Evolutionary conservation across 2,797 vertebrate species (phyloP), one percentile per base, ranked within the genome.

Genomic region (Balearica regulorum): DNA sequence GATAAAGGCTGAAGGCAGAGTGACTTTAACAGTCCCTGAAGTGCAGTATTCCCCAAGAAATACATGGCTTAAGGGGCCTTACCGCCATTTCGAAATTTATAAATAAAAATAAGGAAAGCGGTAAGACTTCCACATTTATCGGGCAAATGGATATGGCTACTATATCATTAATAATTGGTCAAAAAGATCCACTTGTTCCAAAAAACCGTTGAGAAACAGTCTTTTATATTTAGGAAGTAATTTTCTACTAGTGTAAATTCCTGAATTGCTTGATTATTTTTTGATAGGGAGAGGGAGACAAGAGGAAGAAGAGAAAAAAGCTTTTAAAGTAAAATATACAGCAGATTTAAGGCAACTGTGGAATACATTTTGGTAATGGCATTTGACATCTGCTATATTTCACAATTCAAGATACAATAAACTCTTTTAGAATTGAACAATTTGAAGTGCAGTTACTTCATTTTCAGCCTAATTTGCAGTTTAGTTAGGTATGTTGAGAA

Each of bases 21-120:
- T 94, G 94, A 89, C 84, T 96, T 96, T 96, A 96, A 61, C 87
- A 94, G 96, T 96, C 97, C 87, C 96, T 60, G 44, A 95, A 95
- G 95, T 71, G 96, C 87, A 95, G 93, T 97, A 97, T 97, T 97
- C 93, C 92, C 93, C 3, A n/a, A 95, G 96, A 97, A 97, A 96
- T 71, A 68, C 46, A 69, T 61, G 25, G 16, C 75, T 89, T 94
- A 85, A 95, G 91, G 70, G 95, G 92, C 79, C 77, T 90, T 91
- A 83, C 94, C 92, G 83, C 86, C 93, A 43, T 95, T 94, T 89
- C 61, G 82, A 88, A 96, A 96, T 96, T 93, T 92, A 94, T 94
- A 97, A 96, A 97, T 94, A 95, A 93, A 96, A 92, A 73, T 77
- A 95, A 94, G 73, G 86, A 39, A 95, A 93, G 79, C 8, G 2